phyloP scores from a whole-genome alignment of 2,113 vertebrate species.

The Synchiropus splendidus region DNA sequence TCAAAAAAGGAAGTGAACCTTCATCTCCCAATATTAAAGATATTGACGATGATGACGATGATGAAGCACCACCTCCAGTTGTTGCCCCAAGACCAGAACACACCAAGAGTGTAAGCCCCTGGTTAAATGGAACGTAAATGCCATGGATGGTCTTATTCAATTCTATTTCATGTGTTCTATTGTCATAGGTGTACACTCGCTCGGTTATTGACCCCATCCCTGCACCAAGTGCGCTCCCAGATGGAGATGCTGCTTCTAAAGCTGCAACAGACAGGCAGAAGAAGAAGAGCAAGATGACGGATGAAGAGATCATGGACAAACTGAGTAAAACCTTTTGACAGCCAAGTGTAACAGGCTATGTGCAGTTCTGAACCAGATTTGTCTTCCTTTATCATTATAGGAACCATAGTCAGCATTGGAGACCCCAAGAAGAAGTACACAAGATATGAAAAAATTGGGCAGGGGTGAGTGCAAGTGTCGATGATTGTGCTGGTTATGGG shows the following conservation, averaged over 20 bases:
- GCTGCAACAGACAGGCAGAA: constrained; percentile 78
- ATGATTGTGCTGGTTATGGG: too few relatives aligned
- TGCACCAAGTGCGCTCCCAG: constrained; percentile 67
- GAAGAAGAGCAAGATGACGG: constrained; percentile 95
- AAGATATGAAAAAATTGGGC: constrained; percentile 94
- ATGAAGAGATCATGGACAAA: constrained; percentile 98
- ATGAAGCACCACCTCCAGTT: constrained; percentile 79
- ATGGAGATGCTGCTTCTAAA: constrained; percentile 73
- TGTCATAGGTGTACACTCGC: constrained; percentile 80
- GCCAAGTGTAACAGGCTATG: background rate
- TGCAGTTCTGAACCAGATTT: background rate
- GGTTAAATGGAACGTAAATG: background rate
- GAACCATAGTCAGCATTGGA: constrained; percentile 94
- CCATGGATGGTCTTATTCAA: too few relatives aligned
- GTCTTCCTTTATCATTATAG: constrained; percentile 36
- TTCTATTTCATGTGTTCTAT: too few relatives aligned
- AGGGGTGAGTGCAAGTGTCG: constrained; percentile 74
- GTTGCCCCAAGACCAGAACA: constrained; percentile 90
- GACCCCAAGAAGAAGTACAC: constrained; percentile 99
- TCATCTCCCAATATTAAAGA: constrained; percentile 66
- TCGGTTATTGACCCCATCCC: constrained; percentile 93
- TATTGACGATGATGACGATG: constrained; percentile 80
- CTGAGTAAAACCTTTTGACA: constrained; percentile 69
- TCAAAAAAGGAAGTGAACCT: constrained; percentile 81
- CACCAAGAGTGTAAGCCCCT: constrained; percentile 85